Evolutionary conservation across 1,140 invertebrate species (phyloP), one percentile per base, ranked within the genome.

Genomic region (Meteorus sp.): DNA sequence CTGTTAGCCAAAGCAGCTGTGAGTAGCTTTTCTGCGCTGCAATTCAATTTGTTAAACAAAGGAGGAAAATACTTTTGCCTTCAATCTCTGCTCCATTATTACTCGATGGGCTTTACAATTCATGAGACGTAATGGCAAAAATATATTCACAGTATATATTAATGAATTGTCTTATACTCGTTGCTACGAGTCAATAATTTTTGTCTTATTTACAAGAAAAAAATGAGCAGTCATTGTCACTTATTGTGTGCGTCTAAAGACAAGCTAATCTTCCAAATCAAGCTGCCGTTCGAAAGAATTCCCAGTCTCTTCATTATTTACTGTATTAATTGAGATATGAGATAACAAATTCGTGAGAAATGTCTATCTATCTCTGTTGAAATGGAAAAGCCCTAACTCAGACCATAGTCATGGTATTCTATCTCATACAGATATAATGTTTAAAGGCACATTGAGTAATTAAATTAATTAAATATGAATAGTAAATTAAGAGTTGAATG

Each of bases 1-100:
- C 56, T 58, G 56, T 58, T 43, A 51, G 43, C 45, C 43, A 50
- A 58, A 58, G 56, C 56, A n/a, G 39, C 23, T 3, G 15, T 55
- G 27, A 23, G 29, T 50, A 3, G 23, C n/a, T 35, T 44, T 13
- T n/a, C 19, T 23, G 11, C 27, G 2, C 7, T 7, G 3, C 17
- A 51, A 13, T 29, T 3, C 5, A n/a, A 35, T 20, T 17, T 13
- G 20, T 15, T 22, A 19, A 44, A 6, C 3, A 44, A 19, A 44
- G 20, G 15, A 44, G 3, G 0, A 44, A 19, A 44, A 8, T 44
- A 19, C 15, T 39, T 39, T 39, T 39, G 8, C 35, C 15, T 15
- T 5, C 11, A 39, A 7, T 39, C 8, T n/a, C 8, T 3, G 15
- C 29, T 11, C 6, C 29, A 11, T 11, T 6, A 33, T 33, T 33